Evolutionary conservation across 1,140 invertebrate species (phyloP).

Genomic region (Hycleus cichorii): DNA sequence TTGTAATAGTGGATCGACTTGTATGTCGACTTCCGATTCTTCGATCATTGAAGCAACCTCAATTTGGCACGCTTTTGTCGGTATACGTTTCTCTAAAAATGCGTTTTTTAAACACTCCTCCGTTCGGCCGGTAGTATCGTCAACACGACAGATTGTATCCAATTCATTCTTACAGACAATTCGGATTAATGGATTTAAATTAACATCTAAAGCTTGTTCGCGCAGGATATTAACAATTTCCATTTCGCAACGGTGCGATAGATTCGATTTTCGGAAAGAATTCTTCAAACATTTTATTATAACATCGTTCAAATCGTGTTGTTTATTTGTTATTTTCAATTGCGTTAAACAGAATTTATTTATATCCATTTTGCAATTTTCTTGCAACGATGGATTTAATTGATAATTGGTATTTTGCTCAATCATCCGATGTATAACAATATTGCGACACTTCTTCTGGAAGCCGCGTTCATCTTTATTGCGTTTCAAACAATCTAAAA

Average conservation of each 20-base stretch:
- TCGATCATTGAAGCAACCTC: constrained; percentile 79
- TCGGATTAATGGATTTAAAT: constrained; percentile 73
- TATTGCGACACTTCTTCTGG: constrained; percentile 75
- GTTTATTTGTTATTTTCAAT: constrained; percentile 33
- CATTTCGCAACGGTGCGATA: constrained; percentile 68
- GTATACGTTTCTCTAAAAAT: constrained; percentile 62
- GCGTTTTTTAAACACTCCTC: constrained; percentile 87
- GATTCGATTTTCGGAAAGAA: constrained; percentile 65
- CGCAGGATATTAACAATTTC: constrained; percentile 74
- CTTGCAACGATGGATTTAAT: constrained; percentile 81
- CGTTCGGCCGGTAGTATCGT: constrained; percentile 51
- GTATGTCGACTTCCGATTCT: constrained; percentile 72
- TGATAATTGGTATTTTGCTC: constrained; percentile 89
- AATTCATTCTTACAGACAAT: constrained; percentile 68
- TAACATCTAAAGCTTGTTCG: constrained; percentile 81
- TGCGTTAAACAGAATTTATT: constrained; percentile 54
- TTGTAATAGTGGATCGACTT: constrained; percentile 73
- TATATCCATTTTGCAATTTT: constrained; percentile 67
- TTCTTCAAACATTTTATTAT: constrained; percentile 66
- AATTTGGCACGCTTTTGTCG: constrained; percentile 61
- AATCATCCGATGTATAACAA: constrained; percentile 83
- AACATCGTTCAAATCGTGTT: constrained; percentile 46
- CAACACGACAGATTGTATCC: constrained; percentile 51
- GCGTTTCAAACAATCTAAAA: constrained; percentile 66
- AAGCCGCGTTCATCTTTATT: constrained; percentile 75